These are phyloP conservation scores for Pteromalus puparum DNA, from an alignment of 1,140 invertebrate species.

Conservation along the genomic window DNA sequence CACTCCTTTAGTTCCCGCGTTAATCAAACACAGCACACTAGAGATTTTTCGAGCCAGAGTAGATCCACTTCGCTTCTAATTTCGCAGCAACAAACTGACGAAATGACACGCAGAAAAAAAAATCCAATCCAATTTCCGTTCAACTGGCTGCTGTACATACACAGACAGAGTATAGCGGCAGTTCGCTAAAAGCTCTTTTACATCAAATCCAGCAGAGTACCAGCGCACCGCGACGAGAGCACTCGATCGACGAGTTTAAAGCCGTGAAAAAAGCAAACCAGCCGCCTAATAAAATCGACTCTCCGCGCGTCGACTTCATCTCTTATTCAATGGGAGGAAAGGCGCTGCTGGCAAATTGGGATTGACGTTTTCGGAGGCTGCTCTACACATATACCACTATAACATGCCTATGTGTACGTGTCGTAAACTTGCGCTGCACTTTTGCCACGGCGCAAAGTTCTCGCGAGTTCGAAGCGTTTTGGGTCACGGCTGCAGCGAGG, in stretches of 20 bases:
- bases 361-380: background rate
- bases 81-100: background rate
- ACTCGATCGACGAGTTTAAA: background rate
- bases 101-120: background rate
- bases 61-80: background rate
- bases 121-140: background rate
- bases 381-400: too few species aligned
- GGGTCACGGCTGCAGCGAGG: constrained; percentile 18
- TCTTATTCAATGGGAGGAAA: constrained; percentile 1
- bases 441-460: background rate
- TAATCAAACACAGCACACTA: background rate
- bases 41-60: background rate
- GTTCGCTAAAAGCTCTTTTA: constrained; percentile 4
- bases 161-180: too few species aligned
- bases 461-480: background rate
- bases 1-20: background rate
- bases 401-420: too few species aligned
- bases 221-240: too few species aligned
- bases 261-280: background rate
- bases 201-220: background rate
- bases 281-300: constrained; percentile 18
- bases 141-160: too few species aligned
- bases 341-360: background rate
- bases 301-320: background rate
- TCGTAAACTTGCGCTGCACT: constrained; percentile 18